Percentiles rank a stretch among this genome's conserved stretches.
These are phyloP conservation scores for Glaucomys volans DNA, from an alignment of 2,113 vertebrate genomes.

Conservation along the genomic window DNA sequence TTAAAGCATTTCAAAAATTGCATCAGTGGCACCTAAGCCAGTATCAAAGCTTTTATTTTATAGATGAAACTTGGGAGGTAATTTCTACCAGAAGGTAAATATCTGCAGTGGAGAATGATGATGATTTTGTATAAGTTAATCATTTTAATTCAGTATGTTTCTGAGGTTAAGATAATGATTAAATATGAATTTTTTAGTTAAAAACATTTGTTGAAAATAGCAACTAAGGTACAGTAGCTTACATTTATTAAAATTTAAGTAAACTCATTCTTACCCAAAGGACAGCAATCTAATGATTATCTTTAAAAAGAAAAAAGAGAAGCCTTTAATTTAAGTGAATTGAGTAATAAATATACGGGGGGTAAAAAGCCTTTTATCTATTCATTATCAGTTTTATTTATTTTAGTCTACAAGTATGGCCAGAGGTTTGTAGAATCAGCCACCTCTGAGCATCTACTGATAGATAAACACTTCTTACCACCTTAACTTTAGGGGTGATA, in stretches of 20 bases:
- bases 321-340: neutral
- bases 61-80: slow-evolving; percentile 4
- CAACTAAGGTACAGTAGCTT: neutral
- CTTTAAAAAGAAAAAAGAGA: slow-evolving; percentile 34
- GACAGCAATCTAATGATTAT: slow-evolving; percentile 14
- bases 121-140: slow-evolving; percentile 34
- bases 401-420: neutral
- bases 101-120: neutral
- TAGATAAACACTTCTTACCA: neutral
- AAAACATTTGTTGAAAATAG: slow-evolving; percentile 41
- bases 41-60: neutral
- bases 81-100: slow-evolving; percentile 37
- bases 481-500: neutral
- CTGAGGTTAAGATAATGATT: neutral
- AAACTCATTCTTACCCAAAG: slow-evolving; percentile 13
- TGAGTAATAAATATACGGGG: neutral
- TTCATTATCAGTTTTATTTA: slow-evolving; percentile 26
- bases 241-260: slow-evolving; percentile 42
- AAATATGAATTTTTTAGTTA: neutral
- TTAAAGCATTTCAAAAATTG: neutral
- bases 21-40: neutral
- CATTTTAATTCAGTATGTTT: slow-evolving; percentile 31
- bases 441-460: neutral
- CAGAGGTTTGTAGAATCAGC: slow-evolving; percentile 1
- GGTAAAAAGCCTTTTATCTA: neutral